A percentile compares a stretch with the other conserved stretches of the same genome.
phyloP scores from a whole-genome alignment of 2,113 vertebrate genomes.

The Pluvianellus socialis region DNA sequence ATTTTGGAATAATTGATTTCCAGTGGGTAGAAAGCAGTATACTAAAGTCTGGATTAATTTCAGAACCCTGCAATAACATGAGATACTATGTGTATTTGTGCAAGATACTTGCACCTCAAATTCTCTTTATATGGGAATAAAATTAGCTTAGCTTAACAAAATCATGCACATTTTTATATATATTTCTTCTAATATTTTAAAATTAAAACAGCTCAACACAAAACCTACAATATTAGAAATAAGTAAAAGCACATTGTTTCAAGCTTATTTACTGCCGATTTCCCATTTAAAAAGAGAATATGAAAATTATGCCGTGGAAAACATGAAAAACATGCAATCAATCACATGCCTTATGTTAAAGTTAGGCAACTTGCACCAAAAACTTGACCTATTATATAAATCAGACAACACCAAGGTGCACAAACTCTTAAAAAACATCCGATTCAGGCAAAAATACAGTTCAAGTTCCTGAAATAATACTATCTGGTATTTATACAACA shows the following conservation, averaged over 20 bases:
- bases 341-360: background rate
- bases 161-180: background rate
- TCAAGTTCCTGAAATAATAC: background rate
- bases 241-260: background rate
- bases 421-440: background rate
- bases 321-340: background rate
- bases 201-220: background rate
- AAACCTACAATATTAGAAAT: background rate
- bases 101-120: background rate
- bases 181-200: background rate
- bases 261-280: background rate
- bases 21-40: background rate
- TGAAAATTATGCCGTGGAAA: background rate
- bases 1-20: background rate
- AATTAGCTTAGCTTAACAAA: background rate
- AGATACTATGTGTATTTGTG: background rate
- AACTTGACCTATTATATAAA: background rate
- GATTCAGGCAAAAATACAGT: background rate
- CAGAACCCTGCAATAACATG: background rate
- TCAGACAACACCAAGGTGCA: background rate
- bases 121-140: background rate
- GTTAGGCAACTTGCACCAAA: background rate
- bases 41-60: background rate
- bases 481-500: background rate
- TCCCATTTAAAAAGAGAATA: background rate